phyloP scores from a whole-genome alignment of 2,888 invertebrate genomes.

The Archaeoteleia sp. region DNA sequence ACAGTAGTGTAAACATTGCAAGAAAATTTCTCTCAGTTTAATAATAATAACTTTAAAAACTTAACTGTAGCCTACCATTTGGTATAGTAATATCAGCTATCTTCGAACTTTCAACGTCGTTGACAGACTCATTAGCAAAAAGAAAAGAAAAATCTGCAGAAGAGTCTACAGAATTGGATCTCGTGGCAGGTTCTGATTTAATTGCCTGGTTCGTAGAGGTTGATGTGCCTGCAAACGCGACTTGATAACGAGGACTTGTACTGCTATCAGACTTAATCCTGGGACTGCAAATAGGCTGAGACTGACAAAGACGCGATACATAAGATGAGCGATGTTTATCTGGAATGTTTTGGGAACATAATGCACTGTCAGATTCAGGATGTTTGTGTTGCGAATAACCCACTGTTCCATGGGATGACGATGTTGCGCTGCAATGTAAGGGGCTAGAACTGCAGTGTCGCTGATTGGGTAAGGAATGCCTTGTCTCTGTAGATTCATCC shows the following conservation, averaged over 20 bases:
- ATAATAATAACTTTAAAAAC: no score
- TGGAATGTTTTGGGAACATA: slow-evolving; percentile 55
- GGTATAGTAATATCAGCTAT: slow-evolving; percentile 65
- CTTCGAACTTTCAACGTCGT: slow-evolving; percentile 55
- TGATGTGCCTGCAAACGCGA: slow-evolving; percentile 42
- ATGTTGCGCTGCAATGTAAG: slow-evolving; percentile 48
- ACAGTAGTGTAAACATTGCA: no score
- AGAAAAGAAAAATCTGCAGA: slow-evolving; percentile 54
- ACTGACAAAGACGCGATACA: slow-evolving; percentile 45
- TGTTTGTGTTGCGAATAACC: slow-evolving; percentile 61
- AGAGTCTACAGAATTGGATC: slow-evolving; percentile 68
- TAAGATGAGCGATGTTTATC: slow-evolving; percentile 50
- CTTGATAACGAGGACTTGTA: slow-evolving; percentile 23
- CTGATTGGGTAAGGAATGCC: slow-evolving; percentile 54
- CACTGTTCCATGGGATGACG: slow-evolving; percentile 47
- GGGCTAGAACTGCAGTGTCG: slow-evolving; percentile 61
- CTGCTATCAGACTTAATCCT: slow-evolving; percentile 27
- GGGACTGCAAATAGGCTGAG: slow-evolving; percentile 41
- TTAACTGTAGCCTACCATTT: slow-evolving; percentile 62
- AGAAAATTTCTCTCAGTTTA: no score
- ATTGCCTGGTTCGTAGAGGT: slow-evolving; percentile 56
- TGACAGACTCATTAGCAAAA: slow-evolving; percentile 30
- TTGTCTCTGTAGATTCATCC: slow-evolving; percentile 60
- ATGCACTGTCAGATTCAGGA: slow-evolving; percentile 58
- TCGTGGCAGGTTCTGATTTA: slow-evolving; percentile 66